Evolutionary conservation across 2,888 invertebrate species (phyloP).

Genomic region (Scaeva pyrastri): DNA sequence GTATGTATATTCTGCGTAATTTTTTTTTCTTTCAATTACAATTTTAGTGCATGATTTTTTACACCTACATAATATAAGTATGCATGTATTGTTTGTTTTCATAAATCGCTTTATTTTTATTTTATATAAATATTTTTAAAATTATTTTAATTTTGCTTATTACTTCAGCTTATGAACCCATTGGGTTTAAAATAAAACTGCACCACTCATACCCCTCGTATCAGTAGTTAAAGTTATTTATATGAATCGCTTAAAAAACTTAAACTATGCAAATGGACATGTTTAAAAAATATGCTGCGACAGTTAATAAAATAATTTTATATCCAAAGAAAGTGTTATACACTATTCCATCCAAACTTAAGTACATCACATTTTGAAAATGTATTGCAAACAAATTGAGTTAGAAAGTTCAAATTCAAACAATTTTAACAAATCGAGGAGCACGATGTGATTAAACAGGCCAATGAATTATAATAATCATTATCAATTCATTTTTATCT

Average conservation of each 20-base stretch:
- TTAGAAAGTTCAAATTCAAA: conserved; percentile 4
- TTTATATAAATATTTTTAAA: conserved; percentile 79
- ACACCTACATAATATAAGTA: conserved; percentile 33
- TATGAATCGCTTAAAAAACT: conserved; percentile 48
- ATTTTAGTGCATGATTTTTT: conserved; percentile 75
- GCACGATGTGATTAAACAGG: conserved; percentile 77
- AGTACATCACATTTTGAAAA: conserved; percentile 33
- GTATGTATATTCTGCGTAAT: conserved; percentile 51
- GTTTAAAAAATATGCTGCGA: neutral
- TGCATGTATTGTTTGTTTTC: conserved; percentile 58
- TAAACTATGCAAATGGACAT: conserved; percentile 29
- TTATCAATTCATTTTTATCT: conserved; percentile 51
- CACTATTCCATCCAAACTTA: conserved; percentile 30
- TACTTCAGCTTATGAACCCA: conserved; percentile 82
- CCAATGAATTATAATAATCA: conserved; percentile 63
- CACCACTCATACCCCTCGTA: conserved; percentile 79
- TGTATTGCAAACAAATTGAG: neutral
- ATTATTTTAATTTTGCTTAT: conserved; percentile 70
- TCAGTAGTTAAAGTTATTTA: conserved; percentile 60
- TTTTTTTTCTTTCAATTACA: conserved; percentile 57
- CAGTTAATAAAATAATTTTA: neutral
- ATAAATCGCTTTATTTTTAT: conserved; percentile 73
- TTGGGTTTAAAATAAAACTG: conserved; percentile 83
- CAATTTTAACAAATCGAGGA: conserved; percentile 62
- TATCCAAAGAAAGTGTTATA: conserved; percentile 50